Evolutionary conservation across 2,888 invertebrate genomes (phyloP), one percentile per base, ranked within the genome.

Genomic region (Laspeyria flexula): DNA sequence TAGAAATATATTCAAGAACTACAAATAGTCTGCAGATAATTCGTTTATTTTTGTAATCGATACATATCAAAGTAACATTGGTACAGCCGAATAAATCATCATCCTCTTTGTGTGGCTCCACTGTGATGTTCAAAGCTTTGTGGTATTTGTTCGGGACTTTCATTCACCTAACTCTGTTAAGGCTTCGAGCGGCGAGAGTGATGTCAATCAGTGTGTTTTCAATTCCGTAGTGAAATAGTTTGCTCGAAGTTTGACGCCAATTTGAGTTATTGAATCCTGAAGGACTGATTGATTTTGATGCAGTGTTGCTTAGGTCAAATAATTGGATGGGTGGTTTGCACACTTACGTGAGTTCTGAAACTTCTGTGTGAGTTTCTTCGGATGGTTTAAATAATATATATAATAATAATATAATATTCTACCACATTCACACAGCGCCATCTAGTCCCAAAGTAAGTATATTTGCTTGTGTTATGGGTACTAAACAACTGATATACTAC

Each of bases 81-180:
- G 35, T 35, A 11, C 27, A 34, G 46, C 38, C 52, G 57, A 64
- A 65, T 55, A 54, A 55, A 71, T 63, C 53, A 58, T 30, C 30
- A 12, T 54, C 40, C 51, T 54, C 65, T 69, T 62, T 69, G 60
- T 61, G 29, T 21, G 21, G 12, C 12, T 33, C 31, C 21, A 31
- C 38, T 40, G n/a, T 25, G 34, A 35, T 49, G 52, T 35, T 55
- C 65, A 65, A 69, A 65, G 67, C 66, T 55, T 62, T 70, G 62
- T 60, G 48, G 43, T 59, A 55, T 64, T 60, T 65, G 57, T 60
- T 51, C 23, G 23, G 37, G 21, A 23, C 23, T 37, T 37, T 37
- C 23, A 23, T 37, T 37, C 37, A 12, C 6, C 35, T 37, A 37
- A 37, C 37, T 23, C 2, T 23, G 39, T 27, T 39, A 39, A 7